These are phyloP conservation scores for Apteryx mantelli DNA, from an alignment of 2,113 vertebrate species.

Conservation along the genomic window DNA sequence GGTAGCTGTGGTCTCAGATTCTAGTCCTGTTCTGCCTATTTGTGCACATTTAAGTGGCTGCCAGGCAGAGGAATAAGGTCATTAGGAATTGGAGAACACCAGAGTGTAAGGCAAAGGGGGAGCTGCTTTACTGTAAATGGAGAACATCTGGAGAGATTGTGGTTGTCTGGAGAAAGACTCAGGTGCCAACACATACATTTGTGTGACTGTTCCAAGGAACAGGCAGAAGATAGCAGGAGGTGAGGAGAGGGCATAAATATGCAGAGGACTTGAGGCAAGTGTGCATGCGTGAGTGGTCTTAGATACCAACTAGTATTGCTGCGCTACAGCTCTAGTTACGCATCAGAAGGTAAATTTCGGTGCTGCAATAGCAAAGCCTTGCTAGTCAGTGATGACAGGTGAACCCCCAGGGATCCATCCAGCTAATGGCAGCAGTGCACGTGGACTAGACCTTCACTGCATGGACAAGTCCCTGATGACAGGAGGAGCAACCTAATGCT, in stretches of 20 bases:
- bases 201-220: not conserved
- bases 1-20: rapidly evolving
- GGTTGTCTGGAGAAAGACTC: not conserved
- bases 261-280: not conserved
- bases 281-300: rapidly evolving
- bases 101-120: not conserved
- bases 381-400: not conserved
- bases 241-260: not conserved
- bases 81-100: not conserved
- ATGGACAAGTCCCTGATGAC: not conserved
- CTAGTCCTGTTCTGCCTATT: not conserved
- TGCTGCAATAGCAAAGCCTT: not conserved
- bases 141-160: not conserved
- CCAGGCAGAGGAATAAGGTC: not conserved
- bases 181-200: not conserved
- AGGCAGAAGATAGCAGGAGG: not conserved
- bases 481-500: not conserved
- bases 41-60: not conserved
- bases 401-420: not conserved
- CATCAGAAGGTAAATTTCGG: not conserved
- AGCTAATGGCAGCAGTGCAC: not conserved
- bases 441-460: rapidly evolving
- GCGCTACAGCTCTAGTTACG: not conserved
- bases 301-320: not conserved
- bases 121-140: not conserved